These are phyloP conservation scores for Pseudococcus longispinus DNA, from an alignment of 2,888 invertebrate species.

Conservation along the genomic window DNA sequence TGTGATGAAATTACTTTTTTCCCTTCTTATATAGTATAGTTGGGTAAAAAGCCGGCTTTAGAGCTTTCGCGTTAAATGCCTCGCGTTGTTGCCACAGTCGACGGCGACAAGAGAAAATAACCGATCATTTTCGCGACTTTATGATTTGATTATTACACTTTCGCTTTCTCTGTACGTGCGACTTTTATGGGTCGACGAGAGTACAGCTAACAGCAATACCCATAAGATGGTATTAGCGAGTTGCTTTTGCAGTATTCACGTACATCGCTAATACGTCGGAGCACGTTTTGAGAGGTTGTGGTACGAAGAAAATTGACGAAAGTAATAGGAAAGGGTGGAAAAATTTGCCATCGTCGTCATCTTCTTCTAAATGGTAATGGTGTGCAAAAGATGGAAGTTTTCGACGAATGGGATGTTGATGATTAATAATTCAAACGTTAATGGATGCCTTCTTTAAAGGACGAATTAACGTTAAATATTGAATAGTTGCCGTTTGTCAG, in stretches of 20 bases:
- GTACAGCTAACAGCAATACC: not conserved
- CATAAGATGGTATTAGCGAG: not conserved
- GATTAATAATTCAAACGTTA: slow-evolving; percentile 40
- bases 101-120: not conserved
- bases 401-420: not conserved
- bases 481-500: slow-evolving; percentile 7
- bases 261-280: not conserved
- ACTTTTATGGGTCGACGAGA: not conserved
- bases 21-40: not conserved
- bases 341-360: not conserved
- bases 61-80: slow-evolving; percentile 38
- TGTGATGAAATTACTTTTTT: slow-evolving; percentile 45
- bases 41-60: not conserved
- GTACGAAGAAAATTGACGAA: not conserved
- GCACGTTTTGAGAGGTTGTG: not conserved
- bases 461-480: slow-evolving; percentile 33
- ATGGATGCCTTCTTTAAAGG: slow-evolving; percentile 16
- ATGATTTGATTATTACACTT: not conserved
- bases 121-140: slow-evolving; percentile 19
- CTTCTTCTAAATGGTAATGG: not conserved
- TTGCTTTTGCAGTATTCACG: no score
- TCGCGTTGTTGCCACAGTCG: not conserved
- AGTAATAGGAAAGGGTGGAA: not conserved
- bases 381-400: not conserved
- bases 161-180: not conserved